Base-by-base conservation (phyloP, 2,888 invertebrate genomes). In the Petrophora chlorosata region DNA sequence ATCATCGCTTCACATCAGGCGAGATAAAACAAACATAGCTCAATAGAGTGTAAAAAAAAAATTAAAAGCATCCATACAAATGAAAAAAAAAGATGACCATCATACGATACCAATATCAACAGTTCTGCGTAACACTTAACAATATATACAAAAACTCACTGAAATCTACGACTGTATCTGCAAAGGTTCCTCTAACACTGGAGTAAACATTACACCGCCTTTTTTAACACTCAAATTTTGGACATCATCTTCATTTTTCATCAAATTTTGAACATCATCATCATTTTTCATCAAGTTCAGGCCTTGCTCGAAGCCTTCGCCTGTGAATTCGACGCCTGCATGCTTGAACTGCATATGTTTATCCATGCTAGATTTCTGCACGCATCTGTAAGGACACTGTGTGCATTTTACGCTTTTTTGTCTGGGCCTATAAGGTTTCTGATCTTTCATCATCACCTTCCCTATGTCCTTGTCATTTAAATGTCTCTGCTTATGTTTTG, bases 401-500 rank as follows among this genome's bases (percentile, higher is more conserved):
- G 82, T 72, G 48, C 91, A 91, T 50, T 88, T 86, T 0, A 89
- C 82, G 0, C 86, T 82, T 35, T 90, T 90, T 59, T 89, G 86
- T 3, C 90, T 61, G 0, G 89, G 86, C 10, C 83, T 67, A 25
- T 88, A 89, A 0, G 90, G 88, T 40, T 86, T 90, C 49, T 79
- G 77, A 30, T 56, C 74, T 48, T 84, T 83, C 0, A 72, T 62
- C 0, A 83, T 82, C 0, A 75, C 22, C 25, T 82, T 83, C 0
- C 83, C 84, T 0, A 79, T 74, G 0, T 79, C 76, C 12, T 82
- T 85, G 5, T 90, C 90, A 16, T 84, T 85, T 10, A 85, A 51
- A 73, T 91, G 91, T 28, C 90, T 74, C 42, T 85, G 86, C 23
- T 87, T 90, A 30, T 91, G 91, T 56, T 91, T 91, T 0, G 88